These are phyloP conservation scores for Ditylenchus weischeri DNA, from an alignment of 2,888 invertebrate genomes.

Conservation along the genomic window DNA sequence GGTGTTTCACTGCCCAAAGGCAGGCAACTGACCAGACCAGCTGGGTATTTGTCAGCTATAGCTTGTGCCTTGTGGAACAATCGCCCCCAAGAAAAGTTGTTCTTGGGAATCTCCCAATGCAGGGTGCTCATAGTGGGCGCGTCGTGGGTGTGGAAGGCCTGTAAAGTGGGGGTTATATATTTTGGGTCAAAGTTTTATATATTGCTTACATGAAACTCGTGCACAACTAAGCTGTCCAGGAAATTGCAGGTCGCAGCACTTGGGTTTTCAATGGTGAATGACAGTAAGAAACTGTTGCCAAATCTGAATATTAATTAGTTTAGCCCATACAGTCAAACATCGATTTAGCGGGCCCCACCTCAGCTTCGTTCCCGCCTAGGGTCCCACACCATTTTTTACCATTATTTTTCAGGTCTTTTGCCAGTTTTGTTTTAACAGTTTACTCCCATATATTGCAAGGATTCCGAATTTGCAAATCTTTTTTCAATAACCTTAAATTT, in stretches of 20 bases:
- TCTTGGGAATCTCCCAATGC: conserved; percentile 43
- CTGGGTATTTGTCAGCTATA: conserved; percentile 35
- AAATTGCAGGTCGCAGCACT: conserved; percentile 6
- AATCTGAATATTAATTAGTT: conserved; percentile 28
- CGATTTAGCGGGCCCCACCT: too few relatives aligned
- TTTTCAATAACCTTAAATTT: too few relatives aligned
- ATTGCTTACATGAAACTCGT: conserved; percentile 23
- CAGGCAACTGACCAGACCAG: not conserved
- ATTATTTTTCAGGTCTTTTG: too few relatives aligned
- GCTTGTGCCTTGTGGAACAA: conserved; percentile 42
- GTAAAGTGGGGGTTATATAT: not conserved
- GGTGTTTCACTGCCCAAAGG: conserved; percentile 27
- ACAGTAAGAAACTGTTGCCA: conserved; percentile 46
- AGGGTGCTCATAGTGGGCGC: conserved; percentile 23
- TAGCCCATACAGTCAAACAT: not conserved
- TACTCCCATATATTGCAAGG: too few relatives aligned
- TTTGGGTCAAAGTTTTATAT: not conserved
- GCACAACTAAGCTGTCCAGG: conserved; percentile 22
- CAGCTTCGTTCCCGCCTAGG: too few relatives aligned
- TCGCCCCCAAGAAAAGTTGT: conserved; percentile 38
- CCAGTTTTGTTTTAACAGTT: too few relatives aligned
- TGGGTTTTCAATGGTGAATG: conserved; percentile 37
- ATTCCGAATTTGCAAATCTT: too few relatives aligned
- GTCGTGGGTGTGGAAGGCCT: conserved; percentile 30
- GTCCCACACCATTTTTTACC: too few relatives aligned